Conservation (phyloP, 2,888 invertebrate species). For the Drosophila antonietae region DNA sequence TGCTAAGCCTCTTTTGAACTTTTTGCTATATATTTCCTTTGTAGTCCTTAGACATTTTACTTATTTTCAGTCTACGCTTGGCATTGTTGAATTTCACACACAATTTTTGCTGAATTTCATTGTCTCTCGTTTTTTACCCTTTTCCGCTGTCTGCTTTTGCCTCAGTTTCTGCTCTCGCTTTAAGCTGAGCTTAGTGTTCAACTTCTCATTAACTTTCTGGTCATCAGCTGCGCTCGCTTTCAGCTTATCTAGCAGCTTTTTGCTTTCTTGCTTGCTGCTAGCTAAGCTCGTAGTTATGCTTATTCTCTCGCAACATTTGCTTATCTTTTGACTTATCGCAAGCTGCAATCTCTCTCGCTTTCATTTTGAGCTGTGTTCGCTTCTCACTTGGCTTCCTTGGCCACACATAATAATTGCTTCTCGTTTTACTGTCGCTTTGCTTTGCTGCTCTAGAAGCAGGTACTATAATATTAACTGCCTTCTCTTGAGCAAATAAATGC, state of each 20-base stretch:
- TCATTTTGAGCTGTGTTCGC: too few relatives aligned
- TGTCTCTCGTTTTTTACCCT: neutral
- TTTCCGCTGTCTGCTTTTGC: neutral
- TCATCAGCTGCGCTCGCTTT: neutral
- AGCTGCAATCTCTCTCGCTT: neutral
- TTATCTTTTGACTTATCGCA: neutral
- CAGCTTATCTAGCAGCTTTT: neutral
- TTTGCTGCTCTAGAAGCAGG: slow-evolving; percentile 4
- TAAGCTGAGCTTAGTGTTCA: slow-evolving; percentile 4
- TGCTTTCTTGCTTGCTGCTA: neutral
- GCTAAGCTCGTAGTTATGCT: neutral
- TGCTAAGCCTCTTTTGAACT: neutral
- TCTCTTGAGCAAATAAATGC: slow-evolving; percentile 34
- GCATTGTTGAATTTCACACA: neutral
- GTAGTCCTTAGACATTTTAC: neutral
- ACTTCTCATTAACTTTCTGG: neutral
- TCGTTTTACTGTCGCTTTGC: slow-evolving; percentile 1
- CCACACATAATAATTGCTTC: neutral
- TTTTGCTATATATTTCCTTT: neutral
- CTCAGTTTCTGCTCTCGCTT: neutral
- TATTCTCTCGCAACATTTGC: neutral
- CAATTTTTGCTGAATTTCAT: neutral
- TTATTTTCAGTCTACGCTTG: neutral
- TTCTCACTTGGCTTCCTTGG: neutral
- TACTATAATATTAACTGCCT: slow-evolving; percentile 5